Evolutionary conservation across 2,888 invertebrate genomes (phyloP), one percentile per base, ranked within the genome.

Genomic region (Crossocerus cetratus): DNA sequence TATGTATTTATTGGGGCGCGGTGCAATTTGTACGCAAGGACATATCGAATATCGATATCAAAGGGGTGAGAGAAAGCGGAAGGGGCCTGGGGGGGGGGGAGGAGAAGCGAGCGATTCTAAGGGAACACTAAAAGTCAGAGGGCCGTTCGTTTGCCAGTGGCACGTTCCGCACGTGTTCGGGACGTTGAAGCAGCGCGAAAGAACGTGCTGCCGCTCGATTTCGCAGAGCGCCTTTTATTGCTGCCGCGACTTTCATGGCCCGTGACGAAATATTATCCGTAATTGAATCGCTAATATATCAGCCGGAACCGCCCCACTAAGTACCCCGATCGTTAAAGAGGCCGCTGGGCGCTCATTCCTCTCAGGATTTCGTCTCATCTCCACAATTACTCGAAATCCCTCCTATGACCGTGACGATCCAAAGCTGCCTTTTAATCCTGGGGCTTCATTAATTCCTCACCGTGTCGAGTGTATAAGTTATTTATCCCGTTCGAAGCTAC

Each of bases 271-370:
- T 74, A 72, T 74, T 75, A 78, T 63, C 72, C 70, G 66, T 72
- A 77, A 79, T 81, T 81, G 70, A 81, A 74, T 70, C 79, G 65
- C 56, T 67, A 72, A 79, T 81, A 78, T 67, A 69, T 66, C 57
- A 53, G 21, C 43, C 49, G 62, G 59, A 44, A 79, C 32, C 32
- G 32, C 32, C 32, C 32, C 32, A 32, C 32, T 32, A 32, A 32
- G 32, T 32, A 32, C 32, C 32, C 8, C 32, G 32, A 32, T 32
- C 32, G 32, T 32, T 32, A 32, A 32, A 32, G 32, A 32, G 32
- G 32, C 8, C 11, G 5, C 32, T 11, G 4, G 4, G 1, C 8
- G 2, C 32, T 11, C 32, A 32, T 32, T 11, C 8, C 32, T 32
- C 32, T 32, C 3, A 11, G 32, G 5, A 32, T 32, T 32, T 32